Conservation (phyloP, 2,113 vertebrate species). For the Semicossyphus pulcher region DNA sequence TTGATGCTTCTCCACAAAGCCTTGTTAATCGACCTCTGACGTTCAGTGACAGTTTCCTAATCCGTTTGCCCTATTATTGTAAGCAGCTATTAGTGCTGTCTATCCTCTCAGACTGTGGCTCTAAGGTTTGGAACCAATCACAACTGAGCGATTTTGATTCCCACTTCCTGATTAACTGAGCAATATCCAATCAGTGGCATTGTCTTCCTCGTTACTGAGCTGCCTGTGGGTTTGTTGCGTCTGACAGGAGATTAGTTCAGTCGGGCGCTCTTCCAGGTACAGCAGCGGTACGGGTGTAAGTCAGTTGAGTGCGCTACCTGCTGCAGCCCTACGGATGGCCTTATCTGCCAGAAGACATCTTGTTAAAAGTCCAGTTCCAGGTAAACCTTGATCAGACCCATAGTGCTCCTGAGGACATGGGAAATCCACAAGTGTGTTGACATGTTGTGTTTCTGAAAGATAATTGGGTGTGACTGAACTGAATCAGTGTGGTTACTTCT, state of each 20-base stretch:
- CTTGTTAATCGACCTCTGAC: slow-evolving; percentile 61
- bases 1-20: slow-evolving; percentile 40
- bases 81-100: slow-evolving; percentile 39
- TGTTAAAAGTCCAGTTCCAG: not conserved
- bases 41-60: slow-evolving; percentile 49
- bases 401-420: not conserved
- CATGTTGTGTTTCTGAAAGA: not conserved
- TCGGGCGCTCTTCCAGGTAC: not conserved
- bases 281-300: slow-evolving; percentile 3
- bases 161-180: slow-evolving; percentile 34
- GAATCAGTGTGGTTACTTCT: not conserved
- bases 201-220: slow-evolving; percentile 4
- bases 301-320: not conserved
- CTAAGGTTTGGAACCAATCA: slow-evolving; percentile 34
- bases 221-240: slow-evolving; percentile 4
- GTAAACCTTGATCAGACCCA: not conserved
- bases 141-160: not conserved
- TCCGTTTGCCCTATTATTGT: slow-evolving; percentile 53
- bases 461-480: not conserved
- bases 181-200: slow-evolving; percentile 48
- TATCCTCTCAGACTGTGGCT: slow-evolving; percentile 38
- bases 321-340: not conserved
- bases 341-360: not conserved
- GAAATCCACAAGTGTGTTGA: not conserved
- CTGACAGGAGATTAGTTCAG: slow-evolving; percentile 31